Conservation (phyloP, 2,797 vertebrate genomes). For the Heterohyrax brucei region DNA sequence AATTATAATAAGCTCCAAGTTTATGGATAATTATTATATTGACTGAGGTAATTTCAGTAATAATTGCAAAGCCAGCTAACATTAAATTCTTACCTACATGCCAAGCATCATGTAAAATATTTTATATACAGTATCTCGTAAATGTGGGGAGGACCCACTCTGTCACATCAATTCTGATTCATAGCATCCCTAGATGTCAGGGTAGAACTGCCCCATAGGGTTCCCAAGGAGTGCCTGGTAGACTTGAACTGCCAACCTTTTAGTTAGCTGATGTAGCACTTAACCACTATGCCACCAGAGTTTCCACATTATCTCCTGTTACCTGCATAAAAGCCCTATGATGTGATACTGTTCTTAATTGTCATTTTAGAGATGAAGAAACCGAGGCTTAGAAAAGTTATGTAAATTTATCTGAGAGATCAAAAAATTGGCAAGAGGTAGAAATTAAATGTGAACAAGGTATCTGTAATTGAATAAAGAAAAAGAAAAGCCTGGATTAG, state of each 20-base stretch:
- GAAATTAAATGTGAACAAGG: constrained; percentile 27
- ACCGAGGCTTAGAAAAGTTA: not conserved
- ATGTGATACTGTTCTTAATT: constrained; percentile 12
- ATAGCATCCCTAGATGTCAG: too few species aligned
- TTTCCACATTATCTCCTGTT: not conserved
- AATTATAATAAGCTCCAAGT: constrained; percentile 47
- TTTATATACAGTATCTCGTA: constrained; percentile 6
- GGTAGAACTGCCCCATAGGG: too few species aligned
- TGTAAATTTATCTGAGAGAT: constrained; percentile 22
- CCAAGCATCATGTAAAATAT: not conserved
- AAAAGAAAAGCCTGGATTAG: not conserved
- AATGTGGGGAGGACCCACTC: too few species aligned
- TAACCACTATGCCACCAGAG: too few species aligned
- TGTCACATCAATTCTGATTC: too few species aligned
- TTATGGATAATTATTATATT: constrained; percentile 24
- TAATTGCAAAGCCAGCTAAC: constrained; percentile 58
- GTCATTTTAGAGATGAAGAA: constrained; percentile 60
- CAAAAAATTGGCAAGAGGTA: constrained; percentile 57
- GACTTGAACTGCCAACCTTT: too few species aligned
- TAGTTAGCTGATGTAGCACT: too few species aligned
- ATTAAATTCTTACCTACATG: constrained; percentile 65
- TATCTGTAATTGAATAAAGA: not conserved
- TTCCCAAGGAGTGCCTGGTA: too few species aligned
- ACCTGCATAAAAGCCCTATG: not conserved
- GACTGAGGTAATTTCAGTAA: constrained; percentile 53